phyloP scores from a whole-genome alignment of 2,888 invertebrate genomes.

The Caenorhabditis angaria region DNA sequence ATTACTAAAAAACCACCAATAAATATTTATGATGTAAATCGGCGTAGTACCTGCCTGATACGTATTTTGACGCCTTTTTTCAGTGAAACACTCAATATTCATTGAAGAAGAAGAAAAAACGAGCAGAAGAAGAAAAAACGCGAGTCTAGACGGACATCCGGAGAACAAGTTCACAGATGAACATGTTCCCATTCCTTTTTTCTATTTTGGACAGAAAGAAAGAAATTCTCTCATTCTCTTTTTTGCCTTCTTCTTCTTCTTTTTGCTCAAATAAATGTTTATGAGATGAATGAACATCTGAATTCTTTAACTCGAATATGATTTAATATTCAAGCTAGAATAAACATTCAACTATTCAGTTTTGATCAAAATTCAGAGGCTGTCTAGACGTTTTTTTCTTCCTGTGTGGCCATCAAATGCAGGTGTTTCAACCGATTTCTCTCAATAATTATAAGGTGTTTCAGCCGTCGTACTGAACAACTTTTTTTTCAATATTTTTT shows the following conservation, averaged over 20 bases:
- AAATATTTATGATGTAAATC: background rate
- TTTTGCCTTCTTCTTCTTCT: background rate
- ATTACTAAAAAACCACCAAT: too few relatives aligned
- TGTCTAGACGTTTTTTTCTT: background rate
- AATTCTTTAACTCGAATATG: too few relatives aligned
- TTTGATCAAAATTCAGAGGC: background rate
- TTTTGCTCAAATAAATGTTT: background rate
- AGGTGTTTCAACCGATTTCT: background rate
- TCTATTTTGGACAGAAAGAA: background rate
- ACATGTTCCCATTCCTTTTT: background rate
- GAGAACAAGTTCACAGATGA: background rate
- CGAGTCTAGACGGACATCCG: constrained; percentile 2
- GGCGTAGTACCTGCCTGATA: too few relatives aligned
- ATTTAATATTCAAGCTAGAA: too few relatives aligned
- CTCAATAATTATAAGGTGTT: too few relatives aligned
- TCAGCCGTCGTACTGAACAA: too few relatives aligned
- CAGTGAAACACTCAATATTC: background rate
- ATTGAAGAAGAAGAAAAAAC: background rate
- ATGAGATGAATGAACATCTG: too few relatives aligned
- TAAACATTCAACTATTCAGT: too few relatives aligned
- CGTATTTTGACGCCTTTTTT: background rate
- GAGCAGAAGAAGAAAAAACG: background rate
- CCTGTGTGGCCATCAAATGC: background rate
- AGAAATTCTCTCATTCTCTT: background rate
- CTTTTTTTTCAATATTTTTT: too few relatives aligned